Base-by-base conservation (phyloP, 2,113 vertebrate species). In the Neogale vison region DNA sequence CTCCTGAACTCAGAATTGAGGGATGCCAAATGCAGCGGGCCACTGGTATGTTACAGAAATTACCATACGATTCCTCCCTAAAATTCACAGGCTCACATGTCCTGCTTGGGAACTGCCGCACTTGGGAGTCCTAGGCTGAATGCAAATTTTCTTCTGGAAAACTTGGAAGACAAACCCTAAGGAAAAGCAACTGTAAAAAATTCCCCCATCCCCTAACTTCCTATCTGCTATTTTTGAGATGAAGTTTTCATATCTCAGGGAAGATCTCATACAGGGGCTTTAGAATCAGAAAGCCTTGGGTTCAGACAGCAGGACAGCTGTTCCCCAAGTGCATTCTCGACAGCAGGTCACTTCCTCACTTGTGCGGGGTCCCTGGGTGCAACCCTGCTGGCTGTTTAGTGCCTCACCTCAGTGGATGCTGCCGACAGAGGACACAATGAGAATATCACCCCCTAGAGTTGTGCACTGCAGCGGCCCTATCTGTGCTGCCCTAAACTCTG, bases 21-120 rank as follows among this genome's bases (percentile, higher is more conserved):
- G 96, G 97, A 98, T 98, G 97, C 86, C 90, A 91, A 98, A 96
- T 47, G 95, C 90, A 83, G 95, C 96, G 98, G 96, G 29, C 47
- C 57, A 59, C 57, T n/a, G 95, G 13, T 8, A 72, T 39, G 26
- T 93, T 74, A 96, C 69, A 74, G 97, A 97, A 98, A 96, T 83
- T 95, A 36, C 89, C 85, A 55, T 93, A 97, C 2, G 31, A 72
- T 65, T 63, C n/a, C 21, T 85, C 9, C 93, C 98, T 96, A 97
- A 98, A 97, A 97, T 97, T 93, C 80, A 94, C 72, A 85, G 79
- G 88, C 97, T 97, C 98, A 13, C 88, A 92, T 96, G 47, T 59
- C 26, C 45, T 52, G 5, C 91, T 98, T 97, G 47, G 57, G 67
- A 98, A 26, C 29, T 72, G 94, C n/a, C 26, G 88, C 36, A 21